Base-by-base conservation (phyloP, 2,113 vertebrate genomes). In the Electrona antarctica region DNA sequence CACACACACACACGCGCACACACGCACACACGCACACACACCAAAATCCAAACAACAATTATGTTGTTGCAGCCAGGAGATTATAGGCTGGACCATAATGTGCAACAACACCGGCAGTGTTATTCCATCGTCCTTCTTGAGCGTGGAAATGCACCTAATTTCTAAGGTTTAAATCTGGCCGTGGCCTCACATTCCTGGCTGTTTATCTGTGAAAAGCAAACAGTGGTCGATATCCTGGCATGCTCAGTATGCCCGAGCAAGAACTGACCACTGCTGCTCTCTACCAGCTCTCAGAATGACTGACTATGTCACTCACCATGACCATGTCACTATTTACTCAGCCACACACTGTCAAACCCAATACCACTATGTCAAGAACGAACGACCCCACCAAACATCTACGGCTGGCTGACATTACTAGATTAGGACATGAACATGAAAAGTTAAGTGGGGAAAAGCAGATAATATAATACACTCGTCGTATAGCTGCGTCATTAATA, bases 191-290 rank as follows among this genome's bases (percentile, higher is more conserved):
- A 89, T 91, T 91, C 86, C 88, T 82, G 75, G 12, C 68, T 33
- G 49, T 67, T 88, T 88, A 90, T 87, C 83, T 70, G 48, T 54
- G 70, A 76, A 86, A 87, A 79, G 78, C 82, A 87, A 91, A 90
- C 81, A 63, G 29, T 58, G 81, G 69, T 72, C 60, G 69, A 52
- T 75, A 33, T 73, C 52, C 54, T 6, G 13, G 8, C 69, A 54
- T 84, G 85, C 83, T 82, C 83, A 57, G 55, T 61, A 61, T 76
- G 65, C 77, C 49, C 68, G 21, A 50, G 64, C 49, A 46, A 57
- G 48, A 69, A 29, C 15, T 56, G 55, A 68, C 55, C 49, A 29
- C 54, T 63, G 62, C 15, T 54, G 56, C 46, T 63, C 46, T 63
- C 15, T 47, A 21, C 14, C 28, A 55, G 3, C 67, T 56, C 21